A percentile compares a stretch with the other conserved stretches of the same genome.
phyloP scores from a whole-genome alignment of 2,888 invertebrate genomes.

The Drosophila dives region DNA sequence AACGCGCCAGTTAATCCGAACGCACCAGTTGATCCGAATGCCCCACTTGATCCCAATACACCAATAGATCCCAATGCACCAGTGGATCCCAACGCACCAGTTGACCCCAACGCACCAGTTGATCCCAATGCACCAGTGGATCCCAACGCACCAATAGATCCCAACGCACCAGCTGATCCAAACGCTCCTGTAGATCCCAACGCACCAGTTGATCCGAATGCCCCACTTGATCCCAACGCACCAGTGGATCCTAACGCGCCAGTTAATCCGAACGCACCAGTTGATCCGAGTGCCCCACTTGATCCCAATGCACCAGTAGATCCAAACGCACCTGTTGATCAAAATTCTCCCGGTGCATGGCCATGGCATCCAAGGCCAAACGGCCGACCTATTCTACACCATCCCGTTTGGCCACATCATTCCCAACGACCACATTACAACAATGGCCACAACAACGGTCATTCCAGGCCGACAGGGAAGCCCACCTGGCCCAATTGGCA shows the following conservation, averaged over 20 bases:
- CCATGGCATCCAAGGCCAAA: slow-evolving; percentile 39
- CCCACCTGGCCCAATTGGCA: slow-evolving; percentile 65
- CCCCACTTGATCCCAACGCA: background rate
- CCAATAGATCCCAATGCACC: slow-evolving; percentile 24
- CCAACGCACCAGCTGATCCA: slow-evolving; percentile 21
- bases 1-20: background rate
- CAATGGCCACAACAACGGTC: slow-evolving; percentile 21
- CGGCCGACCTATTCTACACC: slow-evolving; percentile 21
- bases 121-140: slow-evolving; percentile 21
- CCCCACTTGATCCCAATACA: background rate
- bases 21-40: accelerated
- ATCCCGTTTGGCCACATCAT: slow-evolving; percentile 45
- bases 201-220: slow-evolving; percentile 21
- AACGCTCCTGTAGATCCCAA: slow-evolving; percentile 31
- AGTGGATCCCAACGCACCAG: slow-evolving; percentile 19
- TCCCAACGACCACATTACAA: slow-evolving; percentile 27
- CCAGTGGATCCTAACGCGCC: slow-evolving; percentile 21
- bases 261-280: background rate
- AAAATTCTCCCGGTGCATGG: slow-evolving; percentile 46
- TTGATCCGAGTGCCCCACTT: background rate
- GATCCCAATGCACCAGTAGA: background rate
- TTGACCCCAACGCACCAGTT: slow-evolving; percentile 15
- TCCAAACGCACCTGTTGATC: slow-evolving; percentile 16
- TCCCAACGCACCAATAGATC: slow-evolving; percentile 27
- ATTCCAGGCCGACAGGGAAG: slow-evolving; percentile 17